These are phyloP conservation scores for Rhopalosiphum padi DNA, from an alignment of 1,140 invertebrate species.

Conservation along the genomic window DNA sequence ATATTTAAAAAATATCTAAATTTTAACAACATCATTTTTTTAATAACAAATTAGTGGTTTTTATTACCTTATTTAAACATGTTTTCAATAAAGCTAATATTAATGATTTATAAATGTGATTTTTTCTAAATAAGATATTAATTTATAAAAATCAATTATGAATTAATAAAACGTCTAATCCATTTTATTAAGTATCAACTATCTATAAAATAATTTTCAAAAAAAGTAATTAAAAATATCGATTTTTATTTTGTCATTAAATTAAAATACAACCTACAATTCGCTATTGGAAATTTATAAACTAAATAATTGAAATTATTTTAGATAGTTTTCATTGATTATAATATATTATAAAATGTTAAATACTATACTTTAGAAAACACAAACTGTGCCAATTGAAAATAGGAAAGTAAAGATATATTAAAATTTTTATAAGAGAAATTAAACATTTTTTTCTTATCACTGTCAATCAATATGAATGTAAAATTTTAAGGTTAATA, in stretches of 20 bases:
- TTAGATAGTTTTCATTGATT: not conserved
- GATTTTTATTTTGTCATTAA: not conserved
- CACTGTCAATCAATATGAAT: not conserved
- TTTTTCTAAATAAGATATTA: not conserved
- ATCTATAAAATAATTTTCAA: not conserved
- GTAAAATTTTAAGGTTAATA: not conserved
- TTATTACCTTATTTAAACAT: not conserved
- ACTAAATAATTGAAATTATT: not conserved
- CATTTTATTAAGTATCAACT: not conserved
- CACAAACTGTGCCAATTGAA: not conserved
- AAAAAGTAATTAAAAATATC: not conserved
- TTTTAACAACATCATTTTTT: not conserved
- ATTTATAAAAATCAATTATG: not conserved
- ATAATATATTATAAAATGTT: not conserved
- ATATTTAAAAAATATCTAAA: not conserved
- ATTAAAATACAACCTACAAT: not conserved
- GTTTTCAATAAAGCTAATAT: not conserved
- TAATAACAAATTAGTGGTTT: not conserved
- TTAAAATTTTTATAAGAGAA: not conserved
- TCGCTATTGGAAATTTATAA: not conserved
- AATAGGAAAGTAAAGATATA: constrained; percentile 15
- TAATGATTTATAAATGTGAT: not conserved
- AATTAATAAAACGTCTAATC: not conserved
- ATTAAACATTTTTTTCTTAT: not conserved
- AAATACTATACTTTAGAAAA: not conserved